Evolutionary conservation across 2,888 invertebrate genomes (phyloP).

Genomic region (Pediacus dermestoides): DNA sequence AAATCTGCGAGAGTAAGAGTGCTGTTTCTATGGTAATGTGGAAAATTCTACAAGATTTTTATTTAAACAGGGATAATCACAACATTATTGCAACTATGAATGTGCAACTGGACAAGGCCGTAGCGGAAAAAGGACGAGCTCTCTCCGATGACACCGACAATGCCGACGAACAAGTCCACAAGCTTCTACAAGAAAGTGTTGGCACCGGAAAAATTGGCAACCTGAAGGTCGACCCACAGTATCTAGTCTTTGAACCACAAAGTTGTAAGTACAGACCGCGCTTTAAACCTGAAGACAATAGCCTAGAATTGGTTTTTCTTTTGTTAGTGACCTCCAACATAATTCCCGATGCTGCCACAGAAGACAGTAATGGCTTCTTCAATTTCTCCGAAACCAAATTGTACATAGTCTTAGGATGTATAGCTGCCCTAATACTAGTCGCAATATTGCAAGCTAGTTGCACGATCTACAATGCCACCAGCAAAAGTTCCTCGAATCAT

Average conservation of each 20-base stretch:
- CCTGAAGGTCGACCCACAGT: slow-evolving; percentile 76
- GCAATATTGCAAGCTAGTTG: slow-evolving; percentile 80
- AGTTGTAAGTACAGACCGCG: slow-evolving; percentile 66
- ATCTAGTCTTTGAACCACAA: slow-evolving; percentile 68
- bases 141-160: slow-evolving; percentile 39
- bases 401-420: slow-evolving; percentile 79
- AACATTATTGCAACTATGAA: slow-evolving; percentile 74
- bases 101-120: slow-evolving; percentile 69
- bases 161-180: slow-evolving; percentile 49
- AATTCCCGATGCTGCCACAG: slow-evolving; percentile 48
- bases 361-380: slow-evolving; percentile 53
- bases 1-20: slow-evolving; percentile 66
- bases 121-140: slow-evolving; percentile 59
- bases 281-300: too few relatives aligned
- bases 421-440: slow-evolving; percentile 73
- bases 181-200: slow-evolving; percentile 66
- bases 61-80: slow-evolving; percentile 54
- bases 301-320: slow-evolving; percentile 34
- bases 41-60: slow-evolving; percentile 3
- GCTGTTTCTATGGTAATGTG: neutral
- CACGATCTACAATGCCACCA: slow-evolving; percentile 70
- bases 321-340: slow-evolving; percentile 56
- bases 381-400: slow-evolving; percentile 69
- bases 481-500: slow-evolving; percentile 56
- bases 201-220: slow-evolving; percentile 72